These are phyloP conservation scores for Hozukius guyotensis DNA, from an alignment of 2,797 vertebrate species.

Conservation along the genomic window DNA sequence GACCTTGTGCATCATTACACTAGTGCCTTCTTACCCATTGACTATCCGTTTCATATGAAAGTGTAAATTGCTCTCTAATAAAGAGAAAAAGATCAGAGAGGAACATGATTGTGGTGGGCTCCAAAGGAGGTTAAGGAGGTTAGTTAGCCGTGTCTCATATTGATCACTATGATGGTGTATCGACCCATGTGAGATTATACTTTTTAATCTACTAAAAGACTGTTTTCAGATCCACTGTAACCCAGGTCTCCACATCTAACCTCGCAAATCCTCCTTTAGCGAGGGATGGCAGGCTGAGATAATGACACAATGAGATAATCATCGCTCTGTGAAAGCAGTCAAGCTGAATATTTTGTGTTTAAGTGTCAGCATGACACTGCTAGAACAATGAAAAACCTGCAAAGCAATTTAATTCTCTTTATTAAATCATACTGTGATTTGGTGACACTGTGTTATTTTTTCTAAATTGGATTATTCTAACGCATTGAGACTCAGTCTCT, in stretches of 20 bases:
- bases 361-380: conserved; percentile 11
- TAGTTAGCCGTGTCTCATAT: conserved; percentile 44
- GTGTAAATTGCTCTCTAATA: conserved; percentile 54
- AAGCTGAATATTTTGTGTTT: conserved; percentile 35
- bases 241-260: background rate
- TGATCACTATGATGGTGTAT: conserved; percentile 57
- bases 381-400: conserved; percentile 9
- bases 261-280: conserved; percentile 3
- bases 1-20: conserved; percentile 33
- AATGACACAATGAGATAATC: conserved; percentile 26
- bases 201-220: conserved; percentile 44
- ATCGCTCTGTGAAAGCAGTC: conserved; percentile 32
- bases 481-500: background rate
- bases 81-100: conserved; percentile 37
- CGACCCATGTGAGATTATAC: conserved; percentile 41
- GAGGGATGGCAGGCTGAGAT: background rate
- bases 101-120: conserved; percentile 28
- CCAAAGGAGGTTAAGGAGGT: conserved; percentile 40
- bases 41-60: conserved; percentile 21
- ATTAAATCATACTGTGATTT: conserved; percentile 1
- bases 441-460: background rate
- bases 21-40: conserved; percentile 7
- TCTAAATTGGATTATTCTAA: background rate
- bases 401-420: conserved; percentile 15
- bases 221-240: conserved; percentile 18